Evolutionary conservation across 2,113 vertebrate genomes (phyloP).

Genomic region (Micronycteris hirsuta): DNA sequence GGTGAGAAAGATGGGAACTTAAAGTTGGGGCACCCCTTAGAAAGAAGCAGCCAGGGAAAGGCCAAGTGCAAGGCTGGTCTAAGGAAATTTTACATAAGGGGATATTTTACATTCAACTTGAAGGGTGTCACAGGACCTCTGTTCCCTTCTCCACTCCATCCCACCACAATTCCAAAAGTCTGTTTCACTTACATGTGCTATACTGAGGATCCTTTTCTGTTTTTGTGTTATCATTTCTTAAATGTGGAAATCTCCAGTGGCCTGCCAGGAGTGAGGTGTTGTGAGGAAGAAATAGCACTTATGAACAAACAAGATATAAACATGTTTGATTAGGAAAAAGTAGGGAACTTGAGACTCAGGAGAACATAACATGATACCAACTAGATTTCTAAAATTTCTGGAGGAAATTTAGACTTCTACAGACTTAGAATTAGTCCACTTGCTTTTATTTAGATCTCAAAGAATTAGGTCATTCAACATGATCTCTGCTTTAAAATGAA

Average conservation of each 20-base stretch:
- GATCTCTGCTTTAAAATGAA: neutral
- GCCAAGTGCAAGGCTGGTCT: no score
- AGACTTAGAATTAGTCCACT: neutral
- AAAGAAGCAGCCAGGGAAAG: neutral
- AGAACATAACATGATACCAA: neutral
- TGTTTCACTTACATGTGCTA: rapidly evolving
- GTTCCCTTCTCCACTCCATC: rapidly evolving
- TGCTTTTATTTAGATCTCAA: neutral
- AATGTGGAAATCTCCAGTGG: neutral
- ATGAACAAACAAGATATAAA: neutral
- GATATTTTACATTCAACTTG: neutral
- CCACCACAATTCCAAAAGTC: neutral
- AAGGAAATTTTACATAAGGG: neutral
- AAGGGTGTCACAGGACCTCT: neutral
- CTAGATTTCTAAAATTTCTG: neutral
- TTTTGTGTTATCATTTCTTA: neutral
- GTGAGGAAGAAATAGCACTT: neutral
- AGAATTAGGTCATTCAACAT: neutral
- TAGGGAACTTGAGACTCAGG: neutral
- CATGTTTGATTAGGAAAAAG: neutral
- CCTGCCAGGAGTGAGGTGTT: neutral
- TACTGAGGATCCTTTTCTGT: neutral
- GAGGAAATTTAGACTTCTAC: neutral
- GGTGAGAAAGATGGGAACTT: rapidly evolving
- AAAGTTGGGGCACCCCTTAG: neutral